Evolutionary conservation across 2,113 vertebrate species (phyloP), one percentile per base, ranked within the genome.

Genomic region (Rhea americana): DNA sequence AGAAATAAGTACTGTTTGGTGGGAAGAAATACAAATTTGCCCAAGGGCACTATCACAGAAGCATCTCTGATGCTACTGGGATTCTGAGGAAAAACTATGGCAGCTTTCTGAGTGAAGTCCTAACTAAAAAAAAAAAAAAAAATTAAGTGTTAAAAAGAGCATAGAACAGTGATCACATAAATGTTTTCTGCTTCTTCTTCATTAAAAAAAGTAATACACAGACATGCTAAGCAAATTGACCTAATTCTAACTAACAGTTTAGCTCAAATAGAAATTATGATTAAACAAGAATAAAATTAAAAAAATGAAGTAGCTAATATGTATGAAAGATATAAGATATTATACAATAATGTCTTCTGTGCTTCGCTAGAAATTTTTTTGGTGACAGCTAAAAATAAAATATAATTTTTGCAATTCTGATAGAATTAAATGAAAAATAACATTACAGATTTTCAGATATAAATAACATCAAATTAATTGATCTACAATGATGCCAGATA

Each of bases 401-500:
- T 93, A 79, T 53, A 2, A 74, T 62, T 76, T 84, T 59, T 89
- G 5, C 55, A 59, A n/a, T 73, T 32, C 66, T 91, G 32, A 65
- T 73, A 91, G 24, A 79, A 82, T 70, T 26, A 92, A 94, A 85
- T 73, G 11, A 76, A 85, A 92, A 91, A 41, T 55, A 92, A 45
- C 13, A 14, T 82, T 79, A 55, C 56, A 76, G 62, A 50, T 85
- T 91, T 94, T 93, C n/a, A 70, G 53, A 62, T 92, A 80, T 45
- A 93, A 93, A 85, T 85, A 89, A 79, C 53, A 66, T 12, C 17
- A 73, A 85, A 91, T 92, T 93, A 78, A 82, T 17, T 70, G 48
- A 61, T 84, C n/a, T 30, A 26, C 19, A 72, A 4, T 66, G 55
- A 65, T 89, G 37, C 41, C 75, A 94, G 35, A 11, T 72, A 83